Evolutionary conservation across 2,113 vertebrate genomes (phyloP).

Genomic region (Pyrgilauda ruficollis): DNA sequence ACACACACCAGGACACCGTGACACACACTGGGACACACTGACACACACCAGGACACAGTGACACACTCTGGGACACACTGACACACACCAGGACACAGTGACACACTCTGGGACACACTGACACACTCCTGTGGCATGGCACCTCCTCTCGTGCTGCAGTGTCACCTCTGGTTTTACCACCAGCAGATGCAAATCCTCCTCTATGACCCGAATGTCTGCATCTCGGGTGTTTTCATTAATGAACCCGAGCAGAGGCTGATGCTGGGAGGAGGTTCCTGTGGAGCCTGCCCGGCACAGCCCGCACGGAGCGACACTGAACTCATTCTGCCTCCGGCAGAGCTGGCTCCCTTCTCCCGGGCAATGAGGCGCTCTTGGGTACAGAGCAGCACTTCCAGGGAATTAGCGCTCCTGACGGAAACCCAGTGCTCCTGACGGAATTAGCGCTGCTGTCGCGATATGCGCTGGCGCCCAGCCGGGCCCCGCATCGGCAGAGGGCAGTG

Average conservation of each 20-base stretch:
- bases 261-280: accelerated
- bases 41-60: no score
- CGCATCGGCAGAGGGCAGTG: slow-evolving; percentile 38
- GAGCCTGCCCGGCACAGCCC: neutral
- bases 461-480: neutral
- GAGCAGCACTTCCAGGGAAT: neutral
- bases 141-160: accelerated
- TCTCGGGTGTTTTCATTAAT: neutral
- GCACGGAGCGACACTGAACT: accelerated
- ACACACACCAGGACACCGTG: no score
- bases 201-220: accelerated
- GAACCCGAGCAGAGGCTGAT: accelerated
- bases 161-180: neutral
- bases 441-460: neutral
- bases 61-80: accelerated
- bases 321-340: neutral
- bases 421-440: no score
- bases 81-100: no score
- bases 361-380: accelerated
- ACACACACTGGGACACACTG: no score
- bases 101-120: accelerated
- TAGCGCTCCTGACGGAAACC: accelerated
- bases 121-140: accelerated
- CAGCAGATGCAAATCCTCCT: neutral
- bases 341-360: neutral